Evolutionary conservation across 2,888 invertebrate genomes (phyloP), one percentile per base, ranked within the genome.

Genomic region (Eilema griseolum): DNA sequence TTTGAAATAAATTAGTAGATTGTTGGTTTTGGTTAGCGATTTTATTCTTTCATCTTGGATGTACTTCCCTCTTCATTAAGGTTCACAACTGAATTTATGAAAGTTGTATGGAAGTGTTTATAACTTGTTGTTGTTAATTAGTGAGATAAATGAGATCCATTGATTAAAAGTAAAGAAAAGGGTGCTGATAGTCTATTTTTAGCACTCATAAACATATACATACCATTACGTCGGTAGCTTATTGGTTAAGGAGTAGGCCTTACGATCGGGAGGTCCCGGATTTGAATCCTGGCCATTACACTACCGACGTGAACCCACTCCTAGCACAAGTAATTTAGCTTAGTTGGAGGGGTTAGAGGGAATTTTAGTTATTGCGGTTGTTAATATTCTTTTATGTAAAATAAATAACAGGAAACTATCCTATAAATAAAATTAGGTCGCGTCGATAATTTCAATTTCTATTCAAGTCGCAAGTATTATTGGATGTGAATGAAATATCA

Each of bases 1-100:
- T 59, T 59, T 57, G 57, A 89, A 57, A 91, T 92, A 89, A 90
- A 92, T 90, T 90, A 88, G 80, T 84, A 86, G 85, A 86, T 89
- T 87, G 86, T 91, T 89, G 86, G 84, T 83, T 86, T 62, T 59
- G 4, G 26, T 16, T 26, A 24, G 59, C 4, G 26, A 59, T 59
- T 59, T 59, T 24, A 8, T 59, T 20, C n/a, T 52, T 52, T 10
- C 10, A 52, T 52, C n/a, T n/a, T 52, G 52, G n/a, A 52, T n/a
- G n/a, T 20, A 16, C 33, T 37, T 37, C 33, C 33, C 12, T 1
- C 3, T 37, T 37, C 33, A 37, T 37, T 37, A 37, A 12, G 33
- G 12, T 37, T 46, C n/a, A 52, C 1, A n/a, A 8, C 1, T 20
- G 46, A 7, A 46, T 46, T 46, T 16, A 41, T 20, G 20, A 46